Base-by-base conservation (phyloP, 2,888 invertebrate genomes). In the Leucoptera coffeella region DNA sequence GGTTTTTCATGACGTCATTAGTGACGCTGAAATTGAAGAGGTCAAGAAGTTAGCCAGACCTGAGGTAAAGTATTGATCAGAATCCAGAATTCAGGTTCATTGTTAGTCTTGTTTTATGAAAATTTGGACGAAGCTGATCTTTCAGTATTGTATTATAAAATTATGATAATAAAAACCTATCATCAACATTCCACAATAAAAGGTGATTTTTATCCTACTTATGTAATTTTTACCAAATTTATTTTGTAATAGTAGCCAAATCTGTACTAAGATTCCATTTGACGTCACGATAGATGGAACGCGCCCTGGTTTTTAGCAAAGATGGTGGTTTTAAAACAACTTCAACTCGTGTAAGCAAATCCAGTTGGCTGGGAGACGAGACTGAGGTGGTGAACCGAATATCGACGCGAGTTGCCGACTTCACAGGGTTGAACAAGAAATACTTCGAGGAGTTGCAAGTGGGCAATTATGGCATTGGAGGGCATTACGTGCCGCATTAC, bases 401-500 rank as follows among this genome's bases (percentile, higher is more conserved):
- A 22, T 84, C 86, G 28, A 77, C 73, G 32, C 77, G 95, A 26
- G 85, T 94, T 2, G 78, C 79, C 26, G 82, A 87, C 48, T 82
- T 96, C 77, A 91, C 94, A 2, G 88, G 89, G 8, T 71, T 99
- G 33, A 82, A 80, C 25, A 80, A 93, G 74, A 65, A 71, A 9
- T 86, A 93, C 0, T 96, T 97, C 0, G 99, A 99, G 57, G 95
- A 97, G 48, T 71, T 97, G 37, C 97, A 97, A 67, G 92, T 97
- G 25, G 96, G 94, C 34, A 99, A 97, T 71, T 99, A 99, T 57
- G 97, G 97, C 12, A 90, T 97, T 37, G 97, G 96, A 3, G 97
- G 97, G 0, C 97, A 97, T 54, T 99, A 97, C 55, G 96, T 96
- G 47, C 96, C 97, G 9, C 99, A 99, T 62, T 97, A 83, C 59